Evolutionary conservation across 2,888 invertebrate species (phyloP), one percentile per base, ranked within the genome.

Genomic region (Trachelus tabidus): DNA sequence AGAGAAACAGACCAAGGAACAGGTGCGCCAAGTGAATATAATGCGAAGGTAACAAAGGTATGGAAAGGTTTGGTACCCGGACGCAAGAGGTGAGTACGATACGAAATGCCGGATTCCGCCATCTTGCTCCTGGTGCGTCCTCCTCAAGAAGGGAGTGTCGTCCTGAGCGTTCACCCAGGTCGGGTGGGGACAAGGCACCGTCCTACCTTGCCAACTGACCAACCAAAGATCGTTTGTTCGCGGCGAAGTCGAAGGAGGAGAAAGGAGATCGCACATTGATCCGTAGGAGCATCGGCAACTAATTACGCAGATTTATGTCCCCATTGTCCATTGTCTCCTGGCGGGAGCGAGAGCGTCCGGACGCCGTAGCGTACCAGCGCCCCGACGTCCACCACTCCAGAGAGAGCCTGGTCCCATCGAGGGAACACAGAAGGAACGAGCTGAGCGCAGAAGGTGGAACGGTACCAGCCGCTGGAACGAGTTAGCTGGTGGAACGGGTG

Each of bases 261-360:
- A 85, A 91, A 91, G 87, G 89, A 91, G 91, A 91, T 91, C 91
- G 91, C 91, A 89, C 90, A 90, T 91, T 89, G 91, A 91, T 91
- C 91, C 91, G 89, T 88, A 87, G 87, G 92, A 90, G 92, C 93
- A 93, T 93, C 93, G 93, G 94, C 94, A 95, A 95, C 96, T 96
- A 96, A 96, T 96, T 96, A 96, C 96, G 95, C 95, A 96, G 96
- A 96, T 96, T 96, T 96, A 96, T 96, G 95, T 95, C 93, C 94
- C 96, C 95, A 96, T 96, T 96, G 96, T 96, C 95, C 96, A 96
- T 96, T 96, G 96, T 96, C 95, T 94, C 91, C 93, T 93, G 93
- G 92, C 92, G 92, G 92, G 92, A 92, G 93, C 93, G 93, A 92
- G 91, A 88, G 90, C 85, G 88, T 90, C 81, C 80, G 77, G 77